phyloP scores from a whole-genome alignment of 2,888 invertebrate species.

The Antheraea assamensis region DNA sequence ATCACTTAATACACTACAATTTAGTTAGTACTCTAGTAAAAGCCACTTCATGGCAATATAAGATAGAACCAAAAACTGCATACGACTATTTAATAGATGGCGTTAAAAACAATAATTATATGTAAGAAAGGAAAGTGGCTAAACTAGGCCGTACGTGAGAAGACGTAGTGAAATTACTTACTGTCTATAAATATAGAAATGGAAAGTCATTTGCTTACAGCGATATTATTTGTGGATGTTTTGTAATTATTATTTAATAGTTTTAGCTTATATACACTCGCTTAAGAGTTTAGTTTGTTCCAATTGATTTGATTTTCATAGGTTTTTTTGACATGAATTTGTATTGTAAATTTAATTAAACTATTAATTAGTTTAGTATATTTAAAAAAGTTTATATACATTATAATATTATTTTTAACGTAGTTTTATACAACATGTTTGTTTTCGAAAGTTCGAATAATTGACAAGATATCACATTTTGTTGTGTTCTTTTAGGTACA shows the following conservation, averaged over 20 bases:
- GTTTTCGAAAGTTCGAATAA: too few relatives aligned
- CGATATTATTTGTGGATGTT: slow-evolving; percentile 2
- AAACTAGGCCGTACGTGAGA: slow-evolving; percentile 19
- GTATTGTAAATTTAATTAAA: too few relatives aligned
- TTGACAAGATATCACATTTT: too few relatives aligned
- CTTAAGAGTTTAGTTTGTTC: neutral
- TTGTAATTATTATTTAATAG: slow-evolving; percentile 2
- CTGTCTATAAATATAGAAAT: slow-evolving; percentile 4
- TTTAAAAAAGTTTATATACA: too few relatives aligned
- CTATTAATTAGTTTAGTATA: too few relatives aligned
- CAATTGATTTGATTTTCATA: neutral
- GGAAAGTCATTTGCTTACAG: slow-evolving; percentile 10
- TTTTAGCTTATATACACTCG: neutral
- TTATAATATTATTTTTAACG: too few relatives aligned
- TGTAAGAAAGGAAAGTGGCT: slow-evolving; percentile 18
- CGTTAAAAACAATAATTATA: slow-evolving; percentile 36
- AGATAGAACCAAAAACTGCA: slow-evolving; percentile 15
- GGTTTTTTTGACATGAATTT: too few relatives aligned
- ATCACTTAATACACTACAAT: too few relatives aligned
- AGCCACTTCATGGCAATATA: too few relatives aligned
- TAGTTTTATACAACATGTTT: too few relatives aligned
- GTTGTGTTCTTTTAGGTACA: too few relatives aligned
- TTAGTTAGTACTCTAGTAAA: too few relatives aligned
- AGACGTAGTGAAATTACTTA: slow-evolving; percentile 7
- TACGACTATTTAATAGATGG: slow-evolving; percentile 53